Conservation (phyloP, 2,113 vertebrate species). For the Dasyornis broadbenti region DNA sequence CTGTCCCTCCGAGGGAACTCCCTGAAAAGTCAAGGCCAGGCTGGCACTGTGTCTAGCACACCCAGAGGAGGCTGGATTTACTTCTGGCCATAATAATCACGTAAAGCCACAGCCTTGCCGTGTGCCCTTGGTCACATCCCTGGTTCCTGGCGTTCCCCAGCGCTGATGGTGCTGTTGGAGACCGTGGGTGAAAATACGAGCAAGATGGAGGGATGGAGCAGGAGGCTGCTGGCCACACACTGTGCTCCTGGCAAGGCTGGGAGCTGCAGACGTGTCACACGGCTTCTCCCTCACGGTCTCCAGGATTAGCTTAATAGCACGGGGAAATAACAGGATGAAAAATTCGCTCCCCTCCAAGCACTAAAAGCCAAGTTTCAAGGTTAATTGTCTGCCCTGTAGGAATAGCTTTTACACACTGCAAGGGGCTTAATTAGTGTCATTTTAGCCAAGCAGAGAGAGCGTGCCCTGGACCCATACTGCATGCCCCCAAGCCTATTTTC, state of each 20-base stretch:
- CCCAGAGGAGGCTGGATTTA: neutral
- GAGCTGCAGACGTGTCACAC: neutral
- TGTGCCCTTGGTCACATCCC: neutral
- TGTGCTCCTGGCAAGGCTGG: slow-evolving; percentile 12
- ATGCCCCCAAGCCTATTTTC: slow-evolving; percentile 20
- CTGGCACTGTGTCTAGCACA: neutral
- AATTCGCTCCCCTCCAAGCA: slow-evolving; percentile 38
- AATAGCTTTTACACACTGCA: slow-evolving; percentile 21
- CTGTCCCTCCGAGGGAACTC: neutral
- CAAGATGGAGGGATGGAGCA: neutral
- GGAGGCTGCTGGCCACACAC: neutral
- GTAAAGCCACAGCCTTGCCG: neutral
- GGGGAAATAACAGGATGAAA: slow-evolving; percentile 45
- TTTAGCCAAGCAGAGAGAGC: slow-evolving; percentile 48
- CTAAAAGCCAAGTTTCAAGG: slow-evolving; percentile 58
- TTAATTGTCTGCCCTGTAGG: slow-evolving; percentile 55
- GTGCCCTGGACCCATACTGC: neutral
- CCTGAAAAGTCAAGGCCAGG: slow-evolving; percentile 12
- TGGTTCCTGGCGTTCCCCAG: neutral
- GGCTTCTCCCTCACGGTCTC: neutral
- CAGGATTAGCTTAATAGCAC: slow-evolving; percentile 40
- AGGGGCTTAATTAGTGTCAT: slow-evolving; percentile 59
- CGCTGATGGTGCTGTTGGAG: neutral
- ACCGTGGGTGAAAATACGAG: neutral
- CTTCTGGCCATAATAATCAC: neutral